These are phyloP conservation scores for Rhea americana DNA, from an alignment of 2,113 vertebrate species.

Conservation along the genomic window DNA sequence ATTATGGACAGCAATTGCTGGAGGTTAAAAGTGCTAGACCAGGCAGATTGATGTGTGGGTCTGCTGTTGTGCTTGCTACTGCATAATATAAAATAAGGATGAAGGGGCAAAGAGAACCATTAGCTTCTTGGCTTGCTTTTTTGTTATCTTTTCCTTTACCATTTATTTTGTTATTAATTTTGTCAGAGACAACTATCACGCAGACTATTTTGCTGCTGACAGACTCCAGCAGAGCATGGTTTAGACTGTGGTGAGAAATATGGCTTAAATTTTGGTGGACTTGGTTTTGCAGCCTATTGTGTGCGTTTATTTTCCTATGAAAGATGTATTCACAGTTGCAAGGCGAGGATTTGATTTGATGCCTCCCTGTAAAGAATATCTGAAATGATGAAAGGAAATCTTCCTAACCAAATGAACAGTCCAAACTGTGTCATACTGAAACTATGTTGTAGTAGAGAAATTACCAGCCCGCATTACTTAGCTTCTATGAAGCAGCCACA, in stretches of 20 bases:
- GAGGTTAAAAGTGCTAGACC: neutral
- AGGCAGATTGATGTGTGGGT: slow-evolving; percentile 49
- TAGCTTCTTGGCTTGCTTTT: neutral
- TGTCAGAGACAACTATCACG: neutral
- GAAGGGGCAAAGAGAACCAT: neutral
- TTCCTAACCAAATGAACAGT: neutral
- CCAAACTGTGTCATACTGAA: fast-evolving
- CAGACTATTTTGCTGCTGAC: neutral
- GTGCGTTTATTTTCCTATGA: neutral
- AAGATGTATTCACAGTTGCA: neutral
- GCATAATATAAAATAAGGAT: slow-evolving; percentile 30
- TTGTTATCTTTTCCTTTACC: neutral
- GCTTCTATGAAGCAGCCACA: neutral
- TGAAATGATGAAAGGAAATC: neutral
- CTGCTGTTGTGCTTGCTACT: slow-evolving; percentile 62
- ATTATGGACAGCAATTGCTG: neutral
- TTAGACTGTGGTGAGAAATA: neutral
- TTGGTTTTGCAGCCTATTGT: neutral
- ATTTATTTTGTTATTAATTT: neutral
- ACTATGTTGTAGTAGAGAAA: neutral
- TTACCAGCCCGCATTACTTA: fast-evolving
- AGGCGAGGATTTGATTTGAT: neutral
- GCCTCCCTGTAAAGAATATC: neutral
- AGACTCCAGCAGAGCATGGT: neutral
- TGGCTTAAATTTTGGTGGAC: neutral